Conservation (phyloP, 2,113 vertebrate genomes). For the Lota lota region DNA sequence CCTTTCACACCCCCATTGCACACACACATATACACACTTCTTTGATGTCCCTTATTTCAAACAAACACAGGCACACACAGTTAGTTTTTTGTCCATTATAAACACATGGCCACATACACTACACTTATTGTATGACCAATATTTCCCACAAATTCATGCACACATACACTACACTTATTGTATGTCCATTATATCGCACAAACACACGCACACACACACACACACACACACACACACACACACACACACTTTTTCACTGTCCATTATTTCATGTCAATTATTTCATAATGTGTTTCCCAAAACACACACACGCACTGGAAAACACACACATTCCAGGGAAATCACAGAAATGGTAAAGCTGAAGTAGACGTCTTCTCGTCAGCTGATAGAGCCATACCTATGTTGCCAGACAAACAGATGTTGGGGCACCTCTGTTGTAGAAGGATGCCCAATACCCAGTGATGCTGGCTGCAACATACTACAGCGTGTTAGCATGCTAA, state of each 20-base stretch:
- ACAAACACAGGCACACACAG: too few relatives aligned
- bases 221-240: not conserved
- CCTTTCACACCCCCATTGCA: not conserved
- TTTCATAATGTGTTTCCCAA: not conserved
- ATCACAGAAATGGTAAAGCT: not conserved
- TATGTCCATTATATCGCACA: not conserved
- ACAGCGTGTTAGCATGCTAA: conserved; percentile 3
- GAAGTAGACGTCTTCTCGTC: not conserved
- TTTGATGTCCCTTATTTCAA: too few relatives aligned
- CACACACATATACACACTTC: too few relatives aligned
- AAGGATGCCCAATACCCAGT: not conserved
- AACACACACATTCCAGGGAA: not conserved
- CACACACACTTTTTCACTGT: too few relatives aligned
- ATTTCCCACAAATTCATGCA: too few relatives aligned
- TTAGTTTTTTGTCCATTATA: too few relatives aligned
- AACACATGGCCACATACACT: too few relatives aligned
- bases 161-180: too few relatives aligned
- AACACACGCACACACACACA: not conserved
- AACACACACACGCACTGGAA: not conserved
- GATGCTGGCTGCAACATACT: conserved; percentile 1
- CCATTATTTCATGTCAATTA: too few relatives aligned
- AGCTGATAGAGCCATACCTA: not conserved
- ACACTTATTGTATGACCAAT: too few relatives aligned
- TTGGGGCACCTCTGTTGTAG: not conserved
- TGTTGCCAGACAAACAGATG: not conserved